Evolutionary conservation across 1,140 invertebrate genomes (phyloP).

Genomic region (Glomeris maerens): DNA sequence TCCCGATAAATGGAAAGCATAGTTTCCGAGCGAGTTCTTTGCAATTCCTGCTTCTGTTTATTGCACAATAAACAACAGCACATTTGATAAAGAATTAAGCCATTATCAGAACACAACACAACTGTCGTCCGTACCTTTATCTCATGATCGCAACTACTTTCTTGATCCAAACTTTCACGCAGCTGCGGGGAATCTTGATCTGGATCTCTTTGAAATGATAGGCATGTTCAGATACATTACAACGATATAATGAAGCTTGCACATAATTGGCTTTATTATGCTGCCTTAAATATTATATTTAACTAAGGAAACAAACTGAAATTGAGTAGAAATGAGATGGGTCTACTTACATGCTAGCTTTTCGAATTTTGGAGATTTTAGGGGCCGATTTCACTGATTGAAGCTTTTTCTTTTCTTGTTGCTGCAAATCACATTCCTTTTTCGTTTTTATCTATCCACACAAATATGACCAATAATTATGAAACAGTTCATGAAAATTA

Average conservation of each 20-base stretch:
- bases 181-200: conserved; percentile 41
- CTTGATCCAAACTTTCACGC: neutral
- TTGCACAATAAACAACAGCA: too few species aligned
- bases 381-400: too few species aligned
- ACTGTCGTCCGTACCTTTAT: neutral
- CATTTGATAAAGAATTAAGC: neutral
- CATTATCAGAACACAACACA: neutral
- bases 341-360: too few species aligned
- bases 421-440: conserved; percentile 25
- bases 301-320: too few species aligned
- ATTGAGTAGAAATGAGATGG: too few species aligned
- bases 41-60: conserved; percentile 32
- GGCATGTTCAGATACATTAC: too few species aligned
- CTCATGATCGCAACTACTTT: neutral
- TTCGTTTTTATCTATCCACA: neutral
- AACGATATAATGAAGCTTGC: too few species aligned
- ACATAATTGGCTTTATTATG: too few species aligned
- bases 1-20: conserved; percentile 49
- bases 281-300: too few species aligned
- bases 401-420: conserved; percentile 44
- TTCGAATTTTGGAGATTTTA: too few species aligned
- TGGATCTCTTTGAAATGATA: conserved; percentile 31
- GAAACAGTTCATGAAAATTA: conserved; percentile 40
- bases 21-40: conserved; percentile 48
- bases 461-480: too few species aligned